Evolutionary conservation across 2,888 invertebrate genomes (phyloP), one percentile per base, ranked within the genome.

Genomic region (Tholera decimalis): DNA sequence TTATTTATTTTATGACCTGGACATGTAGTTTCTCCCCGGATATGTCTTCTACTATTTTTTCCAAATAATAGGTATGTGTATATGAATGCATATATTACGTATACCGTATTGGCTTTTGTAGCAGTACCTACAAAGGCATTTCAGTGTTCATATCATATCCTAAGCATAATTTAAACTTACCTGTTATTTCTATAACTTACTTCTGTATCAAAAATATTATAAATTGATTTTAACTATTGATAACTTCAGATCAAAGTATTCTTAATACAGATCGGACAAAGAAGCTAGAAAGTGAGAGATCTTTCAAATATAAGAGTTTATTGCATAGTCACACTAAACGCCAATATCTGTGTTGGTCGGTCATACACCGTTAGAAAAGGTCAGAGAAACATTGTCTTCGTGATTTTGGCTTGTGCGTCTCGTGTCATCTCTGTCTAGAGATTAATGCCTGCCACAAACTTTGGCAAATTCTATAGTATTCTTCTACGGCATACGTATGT

Each of bases 401-500:
- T 1, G 18, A 26, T 33, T 9, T n/a, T 15, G 5, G 9, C 0
- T 30, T 8, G 6, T 33, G 20, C 11, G 2, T 43, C 22, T 53
- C 9, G 30, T 56, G 20, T 9, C 8, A 15, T 56, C 26, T 39
- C 9, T 0, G 20, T 26, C 56, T 1, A 2, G 9, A 3, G 9
- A 41, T 41, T 39, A 22, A 33, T 65, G n/a, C 26, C 39, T 39
- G 26, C 24, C 20, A 33, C 20, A 1, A 65, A 33, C 6, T 1
- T 22, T 57, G 15, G 39, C n/a, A 6, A 39, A 20, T 33, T 46
- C 26, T 46, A 39, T 30, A 59, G 22, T 51, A 65, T 54, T 61
- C n/a, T 37, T 70, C 55, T 59, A 70, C 51, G 35, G 20, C 70
- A 68, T 80, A 80, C 80, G 73, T 76, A 68, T 26, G 26, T 68